A percentile compares a stretch with the other conserved stretches of the same genome.
These are phyloP conservation scores for Gallinago stenura DNA, from an alignment of 2,797 vertebrate genomes.

Conservation along the genomic window DNA sequence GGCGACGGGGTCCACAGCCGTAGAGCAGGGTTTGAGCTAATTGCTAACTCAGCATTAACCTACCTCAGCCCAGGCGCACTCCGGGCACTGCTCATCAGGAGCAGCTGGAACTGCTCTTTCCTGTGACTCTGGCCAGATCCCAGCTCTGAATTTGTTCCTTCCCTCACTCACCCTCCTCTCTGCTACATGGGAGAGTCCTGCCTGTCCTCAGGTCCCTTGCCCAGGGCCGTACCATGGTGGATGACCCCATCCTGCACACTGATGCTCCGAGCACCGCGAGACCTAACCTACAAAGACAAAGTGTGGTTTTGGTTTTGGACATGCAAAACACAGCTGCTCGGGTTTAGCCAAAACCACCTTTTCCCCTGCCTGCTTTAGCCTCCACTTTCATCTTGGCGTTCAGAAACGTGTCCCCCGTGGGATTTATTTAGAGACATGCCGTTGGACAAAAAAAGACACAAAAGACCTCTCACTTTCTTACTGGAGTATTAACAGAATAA, in stretches of 20 bases:
- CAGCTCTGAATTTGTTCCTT: background rate
- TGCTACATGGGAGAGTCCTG: background rate
- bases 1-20: background rate
- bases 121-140: background rate
- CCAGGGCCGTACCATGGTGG: fast-evolving
- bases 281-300: background rate
- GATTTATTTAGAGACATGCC: background rate
- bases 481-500: constrained; percentile 7
- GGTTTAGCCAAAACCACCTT: constrained; percentile 54
- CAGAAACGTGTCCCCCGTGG: background rate
- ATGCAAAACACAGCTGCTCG: background rate
- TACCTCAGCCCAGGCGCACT: too few relatives aligned
- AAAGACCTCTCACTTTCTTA: constrained; percentile 52
- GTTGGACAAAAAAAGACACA: constrained; percentile 7
- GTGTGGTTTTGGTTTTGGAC: constrained; percentile 29
- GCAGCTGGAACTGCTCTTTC: background rate
- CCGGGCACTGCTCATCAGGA: background rate
- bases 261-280: fast-evolving
- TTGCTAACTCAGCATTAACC: background rate
- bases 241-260: fast-evolving
- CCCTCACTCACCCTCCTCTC: background rate
- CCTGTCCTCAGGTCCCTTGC: fast-evolving
- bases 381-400: background rate
- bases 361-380: constrained; percentile 5
- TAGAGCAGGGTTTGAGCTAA: background rate